Conservation (phyloP, 2,797 vertebrate species). For the Clarias laeviceps region DNA sequence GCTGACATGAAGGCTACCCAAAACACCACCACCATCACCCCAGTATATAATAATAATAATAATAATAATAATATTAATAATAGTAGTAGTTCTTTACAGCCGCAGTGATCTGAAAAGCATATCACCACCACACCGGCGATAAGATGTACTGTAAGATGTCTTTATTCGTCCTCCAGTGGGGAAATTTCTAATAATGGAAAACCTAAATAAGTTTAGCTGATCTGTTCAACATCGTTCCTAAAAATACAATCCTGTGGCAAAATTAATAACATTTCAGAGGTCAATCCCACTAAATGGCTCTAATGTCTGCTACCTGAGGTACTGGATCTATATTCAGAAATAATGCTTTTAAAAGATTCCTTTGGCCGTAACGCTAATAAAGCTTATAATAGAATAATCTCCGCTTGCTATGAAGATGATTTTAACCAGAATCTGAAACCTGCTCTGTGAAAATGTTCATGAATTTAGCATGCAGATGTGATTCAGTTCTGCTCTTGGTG, state of each 20-base stretch:
- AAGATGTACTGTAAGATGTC: too few species aligned
- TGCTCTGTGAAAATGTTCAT: background rate
- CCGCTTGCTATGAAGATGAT: background rate
- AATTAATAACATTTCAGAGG: background rate
- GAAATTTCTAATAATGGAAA: too few species aligned
- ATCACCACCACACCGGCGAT: background rate
- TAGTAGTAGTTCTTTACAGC: background rate
- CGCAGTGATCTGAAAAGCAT: background rate
- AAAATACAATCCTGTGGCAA: conserved; percentile 11
- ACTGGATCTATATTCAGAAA: background rate
- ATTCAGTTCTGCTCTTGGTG: background rate
- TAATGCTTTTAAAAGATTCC: background rate
- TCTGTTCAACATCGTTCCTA: background rate
- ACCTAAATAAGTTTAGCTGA: background rate
- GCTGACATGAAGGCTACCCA: background rate
- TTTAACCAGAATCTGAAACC: background rate
- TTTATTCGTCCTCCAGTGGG: too few species aligned
- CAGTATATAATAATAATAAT: too few species aligned
- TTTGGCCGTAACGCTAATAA: background rate
- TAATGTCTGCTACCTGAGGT: background rate
- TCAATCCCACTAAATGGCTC: background rate
- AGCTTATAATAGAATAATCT: background rate
- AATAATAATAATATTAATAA: background rate
- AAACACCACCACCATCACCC: background rate
- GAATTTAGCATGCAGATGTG: background rate